These are phyloP conservation scores for Drosophila simulans DNA, from an alignment of 1,140 invertebrate genomes.

Conservation along the genomic window DNA sequence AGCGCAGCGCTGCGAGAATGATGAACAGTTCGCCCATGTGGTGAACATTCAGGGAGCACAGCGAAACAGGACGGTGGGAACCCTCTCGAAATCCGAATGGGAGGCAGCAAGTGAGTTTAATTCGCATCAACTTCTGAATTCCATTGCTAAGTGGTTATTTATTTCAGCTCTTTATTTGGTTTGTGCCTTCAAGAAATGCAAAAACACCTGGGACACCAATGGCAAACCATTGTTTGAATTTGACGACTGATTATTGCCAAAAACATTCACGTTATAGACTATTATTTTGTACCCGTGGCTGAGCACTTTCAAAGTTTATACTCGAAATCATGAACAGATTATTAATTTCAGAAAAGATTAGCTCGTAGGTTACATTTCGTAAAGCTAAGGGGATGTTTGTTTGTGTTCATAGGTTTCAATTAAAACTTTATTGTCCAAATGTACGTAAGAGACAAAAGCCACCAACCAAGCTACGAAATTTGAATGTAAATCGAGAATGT, in stretches of 20 bases:
- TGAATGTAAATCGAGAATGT: no score
- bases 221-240: conserved; percentile 87
- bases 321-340: conserved; percentile 43
- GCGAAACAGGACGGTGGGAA: conserved; percentile 87
- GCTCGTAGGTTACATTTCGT: background rate
- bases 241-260: conserved; percentile 58
- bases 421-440: background rate
- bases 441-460: no score
- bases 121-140: rapidly evolving
- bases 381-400: background rate
- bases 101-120: conserved; percentile 92
- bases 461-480: no score
- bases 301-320: conserved; percentile 14
- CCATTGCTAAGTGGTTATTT: background rate
- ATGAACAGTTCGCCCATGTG: conserved; percentile 91
- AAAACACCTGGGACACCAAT: conserved; percentile 87
- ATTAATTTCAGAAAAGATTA: conserved; percentile 15
- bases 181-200: conserved; percentile 93
- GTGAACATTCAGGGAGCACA: conserved; percentile 81
- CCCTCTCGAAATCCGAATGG: conserved; percentile 96
- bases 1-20: conserved; percentile 85
- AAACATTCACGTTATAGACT: conserved; percentile 1
- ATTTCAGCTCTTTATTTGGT: conserved; percentile 93
- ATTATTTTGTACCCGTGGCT: conserved; percentile 5
- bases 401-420: conserved; percentile 15